Evolutionary conservation across 2,113 vertebrate species (phyloP).

Genomic region (Ceyx cyanopectus): DNA sequence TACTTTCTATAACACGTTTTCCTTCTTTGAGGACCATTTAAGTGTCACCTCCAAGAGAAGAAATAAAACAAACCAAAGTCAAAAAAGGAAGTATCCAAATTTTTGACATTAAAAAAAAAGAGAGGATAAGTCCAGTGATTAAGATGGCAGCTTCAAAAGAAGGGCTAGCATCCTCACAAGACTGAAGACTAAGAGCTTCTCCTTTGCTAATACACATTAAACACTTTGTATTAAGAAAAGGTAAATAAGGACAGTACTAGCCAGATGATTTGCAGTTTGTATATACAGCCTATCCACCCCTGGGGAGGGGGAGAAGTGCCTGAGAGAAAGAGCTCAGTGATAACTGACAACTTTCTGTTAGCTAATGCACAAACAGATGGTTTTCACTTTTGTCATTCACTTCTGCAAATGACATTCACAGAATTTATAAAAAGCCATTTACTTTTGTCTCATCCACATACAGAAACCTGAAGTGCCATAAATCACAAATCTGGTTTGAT

Average conservation of each 20-base stretch:
- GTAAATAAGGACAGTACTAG: not conserved
- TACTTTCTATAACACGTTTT: not conserved
- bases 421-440: not conserved
- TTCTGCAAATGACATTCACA: not conserved
- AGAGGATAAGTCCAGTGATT: not conserved
- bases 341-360: not conserved
- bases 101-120: not conserved
- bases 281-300: not conserved
- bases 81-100: not conserved
- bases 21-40: not conserved
- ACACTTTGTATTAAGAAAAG: not conserved
- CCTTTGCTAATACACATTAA: not conserved
- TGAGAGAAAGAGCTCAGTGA: not conserved
- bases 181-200: not conserved
- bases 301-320: not conserved
- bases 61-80: not conserved
- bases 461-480: not conserved
- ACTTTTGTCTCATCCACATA: not conserved
- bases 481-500: not conserved
- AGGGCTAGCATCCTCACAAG: not conserved
- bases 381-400: not conserved
- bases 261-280: not conserved
- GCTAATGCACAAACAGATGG: not conserved
- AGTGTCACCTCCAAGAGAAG: not conserved
- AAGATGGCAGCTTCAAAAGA: not conserved